A percentile compares a stretch with the other conserved stretches of the same genome.
These are phyloP conservation scores for Batillaria attramentaria DNA, from an alignment of 1,140 invertebrate species.

Conservation along the genomic window DNA sequence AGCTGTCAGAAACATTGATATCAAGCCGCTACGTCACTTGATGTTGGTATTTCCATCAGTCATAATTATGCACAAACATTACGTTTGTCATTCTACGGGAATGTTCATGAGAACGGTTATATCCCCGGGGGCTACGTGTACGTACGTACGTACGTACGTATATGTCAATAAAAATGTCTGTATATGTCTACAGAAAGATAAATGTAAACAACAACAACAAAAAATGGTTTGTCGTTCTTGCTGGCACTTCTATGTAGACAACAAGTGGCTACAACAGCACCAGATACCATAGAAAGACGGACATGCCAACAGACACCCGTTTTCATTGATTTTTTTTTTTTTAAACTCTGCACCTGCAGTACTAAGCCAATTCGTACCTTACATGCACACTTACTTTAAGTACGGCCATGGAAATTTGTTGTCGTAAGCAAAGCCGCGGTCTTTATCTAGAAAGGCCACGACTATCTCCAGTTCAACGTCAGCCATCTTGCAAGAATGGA, in stretches of 20 bases:
- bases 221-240: neutral
- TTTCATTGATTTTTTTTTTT: neutral
- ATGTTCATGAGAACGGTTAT: too few species aligned
- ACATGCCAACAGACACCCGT: neutral
- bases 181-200: too few species aligned
- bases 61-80: neutral
- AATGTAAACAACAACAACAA: neutral
- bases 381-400: neutral
- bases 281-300: neutral
- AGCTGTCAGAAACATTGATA: neutral
- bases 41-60: neutral
- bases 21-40: too few species aligned
- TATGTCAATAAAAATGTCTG: too few species aligned
- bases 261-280: neutral
- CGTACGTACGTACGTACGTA: too few species aligned
- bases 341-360: too few species aligned
- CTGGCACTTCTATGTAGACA: neutral
- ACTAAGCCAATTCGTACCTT: too few species aligned
- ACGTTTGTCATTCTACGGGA: too few species aligned
- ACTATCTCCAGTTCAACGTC: conserved; percentile 2
- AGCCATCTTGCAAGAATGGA: too few species aligned
- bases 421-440: conserved; percentile 3
- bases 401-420: conserved; percentile 11
- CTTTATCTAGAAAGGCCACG: conserved; percentile 5
- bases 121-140: too few species aligned